Conservation (phyloP, 2,113 vertebrate genomes). For the Cyrtonyx montezumae region DNA sequence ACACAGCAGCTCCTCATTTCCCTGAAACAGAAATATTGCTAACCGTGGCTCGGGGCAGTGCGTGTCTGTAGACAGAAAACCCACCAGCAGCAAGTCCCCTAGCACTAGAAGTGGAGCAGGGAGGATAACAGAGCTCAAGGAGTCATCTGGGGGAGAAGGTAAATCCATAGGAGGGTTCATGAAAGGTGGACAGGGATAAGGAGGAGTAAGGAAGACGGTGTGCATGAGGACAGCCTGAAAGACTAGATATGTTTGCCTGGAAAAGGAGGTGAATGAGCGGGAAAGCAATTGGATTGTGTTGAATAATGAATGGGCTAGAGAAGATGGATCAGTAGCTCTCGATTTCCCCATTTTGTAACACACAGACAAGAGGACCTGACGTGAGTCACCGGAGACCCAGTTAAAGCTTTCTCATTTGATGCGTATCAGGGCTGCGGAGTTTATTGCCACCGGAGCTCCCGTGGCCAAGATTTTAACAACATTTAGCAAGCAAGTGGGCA, state of each 20-base stretch:
- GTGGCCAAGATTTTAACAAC: constrained; percentile 55
- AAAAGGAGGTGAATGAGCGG: constrained; percentile 38
- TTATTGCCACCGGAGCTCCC: constrained; percentile 43
- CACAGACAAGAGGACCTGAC: constrained; percentile 58
- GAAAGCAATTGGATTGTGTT: constrained; percentile 35
- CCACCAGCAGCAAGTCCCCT: not conserved
- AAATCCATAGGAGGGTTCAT: not conserved
- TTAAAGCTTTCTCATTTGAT: constrained; percentile 61
- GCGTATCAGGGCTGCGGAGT: constrained; percentile 39
- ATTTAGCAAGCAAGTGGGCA: constrained; percentile 48
- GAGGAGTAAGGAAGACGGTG: not conserved
- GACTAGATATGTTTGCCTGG: not conserved
- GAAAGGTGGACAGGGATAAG: not conserved
- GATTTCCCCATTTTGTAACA: constrained; percentile 63
- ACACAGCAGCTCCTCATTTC: not conserved
- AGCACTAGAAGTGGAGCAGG: not conserved
- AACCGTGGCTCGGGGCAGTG: not conserved
- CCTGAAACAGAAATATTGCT: not conserved
- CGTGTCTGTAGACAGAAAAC: not conserved
- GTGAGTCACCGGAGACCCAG: constrained; percentile 58
- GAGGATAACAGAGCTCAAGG: not conserved
- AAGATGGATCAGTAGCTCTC: constrained; percentile 62
- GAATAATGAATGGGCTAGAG: constrained; percentile 64
- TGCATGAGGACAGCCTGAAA: not conserved
- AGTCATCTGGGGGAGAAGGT: not conserved